Evolutionary conservation across 1,140 invertebrate species (phyloP), one percentile per base, ranked within the genome.

Genomic region (Wasmannia auropunctata): DNA sequence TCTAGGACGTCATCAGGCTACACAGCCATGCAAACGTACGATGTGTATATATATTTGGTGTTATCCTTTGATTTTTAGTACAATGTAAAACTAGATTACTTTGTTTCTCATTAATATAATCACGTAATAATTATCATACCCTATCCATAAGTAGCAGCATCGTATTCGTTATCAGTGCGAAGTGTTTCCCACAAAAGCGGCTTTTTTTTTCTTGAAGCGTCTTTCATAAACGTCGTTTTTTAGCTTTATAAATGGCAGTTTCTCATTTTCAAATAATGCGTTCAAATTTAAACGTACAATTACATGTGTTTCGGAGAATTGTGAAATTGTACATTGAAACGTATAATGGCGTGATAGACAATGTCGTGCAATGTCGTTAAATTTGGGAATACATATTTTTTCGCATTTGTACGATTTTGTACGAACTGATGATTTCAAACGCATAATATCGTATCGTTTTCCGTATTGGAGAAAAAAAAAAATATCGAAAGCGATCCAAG

Each of bases 41-140:
- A 86, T 85, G 65, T 85, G 65, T 88, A 83, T 87, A 69, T 79
- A 90, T 91, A 91, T 91, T 91, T 91, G 91, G 91, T 90, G 87
- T 91, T 87, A 86, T 85, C 81, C 87, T 91, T 91, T 91, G 91
- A 91, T 91, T 91, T 86, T 75, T 87, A 91, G 74, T 90, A 60
- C 76, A 87, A 85, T 84, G 51, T 83, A 74, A 83, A 83, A 46
- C 69, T 28, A 83, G 25, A 83, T 83, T 74, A 77, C 74, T 63
- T 67, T 85, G 83, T 74, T 74, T 70, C 67, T 83, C 31, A 19
- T 51, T n/a, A 34, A 40, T 67, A 34, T 37, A 69, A 51, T 37
- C 51, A 49, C 31, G 11, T 25, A n/a, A 25, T 25, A 79, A 88
- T 72, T 54, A 88, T 74, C 28, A 85, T 85, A 16, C 75, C 56